Evolutionary conservation across 2,797 vertebrate genomes (phyloP), one percentile per base, ranked within the genome.

Genomic region (Tapirus indicus): DNA sequence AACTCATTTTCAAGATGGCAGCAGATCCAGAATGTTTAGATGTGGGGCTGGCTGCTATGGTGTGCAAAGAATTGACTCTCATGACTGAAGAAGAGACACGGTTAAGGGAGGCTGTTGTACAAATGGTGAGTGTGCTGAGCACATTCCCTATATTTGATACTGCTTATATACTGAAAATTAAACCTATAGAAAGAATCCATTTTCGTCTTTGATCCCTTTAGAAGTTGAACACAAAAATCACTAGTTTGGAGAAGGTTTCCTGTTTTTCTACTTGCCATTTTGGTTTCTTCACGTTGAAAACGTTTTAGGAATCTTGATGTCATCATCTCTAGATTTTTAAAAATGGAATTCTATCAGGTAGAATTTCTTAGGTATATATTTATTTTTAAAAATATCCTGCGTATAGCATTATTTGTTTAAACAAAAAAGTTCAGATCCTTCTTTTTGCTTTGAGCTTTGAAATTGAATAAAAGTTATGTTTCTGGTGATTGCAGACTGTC

Each of bases 1-100:
- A 99, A 97, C 99, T 99, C 49, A 99, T 99, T 97, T 99, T 99
- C 98, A 99, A 99, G 98, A 99, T 99, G 99, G 99, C 99, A 0
- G 99, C 99, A 2, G 99, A 99, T 97, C 99, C 99, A 0, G 99
- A 99, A 96, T 99, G 99, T 97, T 98, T 99, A 52, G 99, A 99
- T 2, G 99, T 99, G 69, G 99, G 99, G 44, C 98, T 99, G 96
- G 99, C 99, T 14, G 99, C 99, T 3, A 98, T 99, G 17, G 99
- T 99, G 38, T 99, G 99, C 97, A 99, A 99, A 97, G 99, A 99
- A 98, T 99, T 99, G 99, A 99, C 99, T 29, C 98, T 99, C 1
- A 99, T 99, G 99, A 99, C 99, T 97, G 99, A 99, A 91, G 99
- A 99, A 93, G 99, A 99, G 98, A 99, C 99, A 1, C 98, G 99